Base-by-base conservation (phyloP, 1,140 invertebrate genomes). In the Potamilus streckersoni region DNA sequence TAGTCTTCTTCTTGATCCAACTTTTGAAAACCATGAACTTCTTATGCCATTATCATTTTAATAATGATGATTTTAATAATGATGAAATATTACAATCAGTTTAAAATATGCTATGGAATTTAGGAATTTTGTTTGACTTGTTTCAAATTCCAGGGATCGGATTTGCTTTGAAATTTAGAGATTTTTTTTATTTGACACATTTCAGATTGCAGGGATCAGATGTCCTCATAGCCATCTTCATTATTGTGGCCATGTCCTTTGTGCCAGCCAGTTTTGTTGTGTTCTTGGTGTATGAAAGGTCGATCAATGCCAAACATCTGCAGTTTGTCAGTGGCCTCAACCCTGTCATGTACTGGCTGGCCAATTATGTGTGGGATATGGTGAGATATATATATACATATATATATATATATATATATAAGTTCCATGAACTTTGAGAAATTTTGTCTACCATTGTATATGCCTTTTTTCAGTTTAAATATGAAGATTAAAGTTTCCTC, bases 251-350 rank as follows among this genome's bases (percentile, higher is more conserved):
- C 13, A 88, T 93, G 86, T 92, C 92, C 27, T 93, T 95, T 81
- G 93, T 95, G 4, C 93, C 94, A 0, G 92, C 94, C 2, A 94
- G 94, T 80, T 94, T 94, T 82, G 91, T 95, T 0, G 87, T 96
- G 0, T 95, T 95, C 83, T 92, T 93, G 11, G 92, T 94, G 58
- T 92, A 94, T 82, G 93, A 94, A 82, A 83, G 91, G 71, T 88
- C 90, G 0, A 91, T 88, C 73, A 91, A 92, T 80, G 91, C 92
- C 58, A 94, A 94, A 83, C 93, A 94, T 79, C 87, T 94, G 23
- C 93, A 94, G 87, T 91, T 94, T 84, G 94, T 96, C 57, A 94
- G 94, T 59, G 95, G 95, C 6, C 90, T 94, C 14, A 91, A 92
- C 76, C 91, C 91, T 27, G 80, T 86, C 60, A 85, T 90, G 69